Percentiles rank a stretch among this genome's conserved stretches.
phyloP scores from a whole-genome alignment of 2,797 vertebrate species.

The Myotis pilosus region DNA sequence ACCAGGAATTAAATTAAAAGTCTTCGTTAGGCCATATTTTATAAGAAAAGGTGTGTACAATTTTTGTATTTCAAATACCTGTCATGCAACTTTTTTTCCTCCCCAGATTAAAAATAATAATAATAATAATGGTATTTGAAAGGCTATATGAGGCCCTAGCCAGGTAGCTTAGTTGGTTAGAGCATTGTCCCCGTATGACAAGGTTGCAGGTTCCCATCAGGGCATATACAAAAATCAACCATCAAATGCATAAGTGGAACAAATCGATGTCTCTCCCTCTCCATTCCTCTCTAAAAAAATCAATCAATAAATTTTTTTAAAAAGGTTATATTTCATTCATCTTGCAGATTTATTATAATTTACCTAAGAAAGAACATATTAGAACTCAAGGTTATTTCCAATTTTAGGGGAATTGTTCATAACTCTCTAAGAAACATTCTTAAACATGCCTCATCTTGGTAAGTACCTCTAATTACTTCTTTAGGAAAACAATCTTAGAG shows the following conservation, averaged over 20 bases:
- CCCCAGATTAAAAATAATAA: constrained; percentile 79
- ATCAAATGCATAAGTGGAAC: too few relatives aligned
- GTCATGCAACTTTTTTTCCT: constrained; percentile 31
- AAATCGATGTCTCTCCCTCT: too few relatives aligned
- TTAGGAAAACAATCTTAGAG: not conserved
- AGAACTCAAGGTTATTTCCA: not conserved
- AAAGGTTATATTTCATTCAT: not conserved
- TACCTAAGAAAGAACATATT: not conserved
- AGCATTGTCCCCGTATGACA: not conserved
- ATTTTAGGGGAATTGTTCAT: not conserved
- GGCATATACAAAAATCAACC: too few relatives aligned
- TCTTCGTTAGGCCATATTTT: not conserved
- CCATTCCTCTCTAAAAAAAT: too few relatives aligned
- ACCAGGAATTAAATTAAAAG: constrained; percentile 10
- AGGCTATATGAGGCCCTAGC: not conserved
- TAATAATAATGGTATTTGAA: not conserved
- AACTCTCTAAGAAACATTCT: not conserved
- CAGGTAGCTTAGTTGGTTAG: not conserved
- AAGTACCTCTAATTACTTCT: not conserved
- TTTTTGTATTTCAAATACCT: constrained; percentile 51
- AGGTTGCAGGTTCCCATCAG: not conserved
- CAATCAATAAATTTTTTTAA: too few relatives aligned
- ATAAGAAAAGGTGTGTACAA: not conserved
- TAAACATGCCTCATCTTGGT: not conserved
- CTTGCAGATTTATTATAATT: not conserved